Base-by-base conservation (phyloP, 2,113 vertebrate genomes). In the Hippopotamus amphibius region DNA sequence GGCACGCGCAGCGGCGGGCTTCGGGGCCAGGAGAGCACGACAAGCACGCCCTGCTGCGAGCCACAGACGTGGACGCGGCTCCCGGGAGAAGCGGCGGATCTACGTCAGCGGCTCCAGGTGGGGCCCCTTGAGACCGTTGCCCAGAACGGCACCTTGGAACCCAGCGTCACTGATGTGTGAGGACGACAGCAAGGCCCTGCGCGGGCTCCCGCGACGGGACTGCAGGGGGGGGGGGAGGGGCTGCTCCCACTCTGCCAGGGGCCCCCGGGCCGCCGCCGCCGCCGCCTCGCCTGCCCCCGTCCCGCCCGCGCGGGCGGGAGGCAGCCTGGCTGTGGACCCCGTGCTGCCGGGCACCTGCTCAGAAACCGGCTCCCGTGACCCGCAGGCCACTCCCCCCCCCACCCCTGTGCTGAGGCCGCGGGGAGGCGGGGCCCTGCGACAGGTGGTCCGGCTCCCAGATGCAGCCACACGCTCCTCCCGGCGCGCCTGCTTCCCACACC, bases 41-140 rank as follows among this genome's bases (percentile, higher is more conserved):
- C 3, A 14, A 4, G 37, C 2, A 0, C 48, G 12, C 33, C 11
- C 16, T 16, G 16, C 2, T 6, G 26, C 4, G 0, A 21, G 53
- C 14, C 2, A 0, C 5, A 0, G 22, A 8, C 0, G 28, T 7
- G 26, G 41, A 21, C 12, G 22, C 5, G 6, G 28, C 19, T 43
- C 68, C 82, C 3, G 8, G 33, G 17, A 16, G 59, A 61, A 61
- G 59, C 59, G 21, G 7, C 4, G 22, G 22, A 21, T 61, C 59
- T 26, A 3, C 5, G 1, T 24, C 71, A 26, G 43, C 24, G n/a
- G 82, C 33, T 2, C 33, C 83, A n/a, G 41, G 65, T 22, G 5
- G 48, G 9, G 21, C 30, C 41, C 59, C 46, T 68, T 22, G 1
- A 50, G 22, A 50, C 22, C 15, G 14, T 33, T 5, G 6, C 41